Conservation (phyloP, 2,113 vertebrate genomes). For the Passer montanus region DNA sequence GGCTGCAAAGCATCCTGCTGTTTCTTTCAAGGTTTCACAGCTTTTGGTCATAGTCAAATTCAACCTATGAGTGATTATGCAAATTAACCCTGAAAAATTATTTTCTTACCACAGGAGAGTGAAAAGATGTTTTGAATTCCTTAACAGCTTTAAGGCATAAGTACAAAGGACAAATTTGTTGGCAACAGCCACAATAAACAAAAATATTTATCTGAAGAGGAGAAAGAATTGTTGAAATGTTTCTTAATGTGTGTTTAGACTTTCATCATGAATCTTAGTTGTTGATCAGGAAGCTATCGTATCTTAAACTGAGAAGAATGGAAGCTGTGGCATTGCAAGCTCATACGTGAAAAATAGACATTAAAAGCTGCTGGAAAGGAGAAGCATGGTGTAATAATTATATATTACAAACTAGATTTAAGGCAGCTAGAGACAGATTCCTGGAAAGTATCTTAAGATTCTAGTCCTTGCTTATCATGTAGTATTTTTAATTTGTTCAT, state of each 20-base stretch:
- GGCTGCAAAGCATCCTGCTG: conserved; percentile 2
- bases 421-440: background rate
- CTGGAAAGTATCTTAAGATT: background rate
- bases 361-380: background rate
- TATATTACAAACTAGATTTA: background rate
- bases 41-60: background rate
- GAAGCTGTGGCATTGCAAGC: background rate
- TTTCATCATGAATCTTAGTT: background rate
- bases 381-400: background rate
- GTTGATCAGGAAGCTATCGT: background rate
- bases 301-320: background rate
- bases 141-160: background rate
- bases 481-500: background rate
- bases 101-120: background rate
- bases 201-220: background rate
- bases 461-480: background rate
- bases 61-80: conserved; percentile 6
- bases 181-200: background rate
- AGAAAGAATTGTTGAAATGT: background rate
- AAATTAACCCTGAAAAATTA: conserved; percentile 23
- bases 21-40: conserved; percentile 26
- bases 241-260: background rate
- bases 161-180: background rate
- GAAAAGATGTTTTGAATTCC: background rate
- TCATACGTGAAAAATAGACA: background rate